Percentiles rank a stretch among this genome's conserved stretches.
phyloP scores from a whole-genome alignment of 2,888 invertebrate species.

The Cosmia trapezina region DNA sequence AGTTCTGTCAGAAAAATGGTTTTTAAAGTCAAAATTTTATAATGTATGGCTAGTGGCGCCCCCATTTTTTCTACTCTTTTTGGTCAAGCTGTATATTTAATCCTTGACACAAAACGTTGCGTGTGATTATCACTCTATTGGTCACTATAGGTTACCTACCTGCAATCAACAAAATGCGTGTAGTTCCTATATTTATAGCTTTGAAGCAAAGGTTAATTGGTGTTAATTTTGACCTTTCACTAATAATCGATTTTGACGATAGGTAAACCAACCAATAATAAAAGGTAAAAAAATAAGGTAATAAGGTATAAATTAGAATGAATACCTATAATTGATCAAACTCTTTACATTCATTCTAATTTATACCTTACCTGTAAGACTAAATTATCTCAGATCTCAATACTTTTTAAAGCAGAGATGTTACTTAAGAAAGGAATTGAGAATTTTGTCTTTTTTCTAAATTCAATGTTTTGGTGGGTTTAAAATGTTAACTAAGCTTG shows the following conservation, averaged over 20 bases:
- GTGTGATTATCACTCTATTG: constrained; percentile 46
- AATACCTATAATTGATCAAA: neutral
- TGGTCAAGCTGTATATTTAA: neutral
- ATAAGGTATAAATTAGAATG: neutral
- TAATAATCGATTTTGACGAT: neutral
- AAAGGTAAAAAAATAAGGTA: too few species aligned
- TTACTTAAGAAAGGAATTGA: neutral
- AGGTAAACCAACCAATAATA: neutral
- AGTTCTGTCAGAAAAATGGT: too few species aligned
- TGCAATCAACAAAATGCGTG: constrained; percentile 33
- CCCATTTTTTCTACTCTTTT: too few species aligned
- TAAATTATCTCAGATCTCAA: neutral
- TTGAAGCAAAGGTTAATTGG: constrained; percentile 43
- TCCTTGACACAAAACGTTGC: constrained; percentile 27
- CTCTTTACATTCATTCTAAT: neutral
- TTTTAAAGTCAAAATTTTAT: too few species aligned
- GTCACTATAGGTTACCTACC: constrained; percentile 14
- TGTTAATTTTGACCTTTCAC: constrained; percentile 8
- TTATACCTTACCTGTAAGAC: neutral
- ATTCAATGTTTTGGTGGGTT: neutral
- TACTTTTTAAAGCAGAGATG: neutral
- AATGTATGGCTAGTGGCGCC: too few species aligned
- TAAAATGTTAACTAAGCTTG: constrained; percentile 44
- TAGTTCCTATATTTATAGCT: constrained; percentile 29
- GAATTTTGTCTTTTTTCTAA: neutral